Evolutionary conservation across 64 coral and sea anemone species (phyloP), one percentile per base, ranked within the genome.

Genomic region (Astreopora myriophthalma): DNA sequence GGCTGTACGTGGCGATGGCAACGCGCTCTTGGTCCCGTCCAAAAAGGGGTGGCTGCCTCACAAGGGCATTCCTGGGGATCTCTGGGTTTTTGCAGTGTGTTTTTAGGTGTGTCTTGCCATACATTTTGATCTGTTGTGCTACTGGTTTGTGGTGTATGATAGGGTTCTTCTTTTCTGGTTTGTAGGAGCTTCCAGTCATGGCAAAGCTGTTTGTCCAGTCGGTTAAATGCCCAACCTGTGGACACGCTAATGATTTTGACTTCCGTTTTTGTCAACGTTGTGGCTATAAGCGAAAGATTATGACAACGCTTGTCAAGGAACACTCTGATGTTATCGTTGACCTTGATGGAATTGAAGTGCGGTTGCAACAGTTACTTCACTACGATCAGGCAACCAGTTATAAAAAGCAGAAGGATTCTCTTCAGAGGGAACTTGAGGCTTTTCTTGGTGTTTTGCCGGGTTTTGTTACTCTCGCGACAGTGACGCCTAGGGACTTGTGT

Each of bases 211-310:
- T 72, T 72, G 10, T 37, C 36, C 30, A 13, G 8, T 72, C 32
- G 16, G 69, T 72, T 36, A 16, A 20, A 20, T 72, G 69, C 6
- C 69, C 69, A 12, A 72, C 69, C 1, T 37, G 69, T 31, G 25
- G 66, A 0, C 66, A 69, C 66, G 25, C 66, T 69, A 69, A 69
- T 30, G 66, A 69, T 26, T 9, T 11, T 29, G 66, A 69, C 34
- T 92, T 92, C 34, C 90, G 70, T 1, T 92, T 86, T 62, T 92
- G 90, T 33, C 80, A 92, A 22, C 69, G 39, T 5, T 86, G 90
- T 46, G 67, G 90, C 3, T 92, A 85, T 36, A 34, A 8, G 5
- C 5, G 89, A 19, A 84, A 75, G 71, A 26, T 75, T 23, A n/a
- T 69, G 5, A 33, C 61, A 31, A 49, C 66, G 37, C 35, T 67